Conservation (phyloP, 2,113 vertebrate genomes). For the Gymnorhina tibicen region DNA sequence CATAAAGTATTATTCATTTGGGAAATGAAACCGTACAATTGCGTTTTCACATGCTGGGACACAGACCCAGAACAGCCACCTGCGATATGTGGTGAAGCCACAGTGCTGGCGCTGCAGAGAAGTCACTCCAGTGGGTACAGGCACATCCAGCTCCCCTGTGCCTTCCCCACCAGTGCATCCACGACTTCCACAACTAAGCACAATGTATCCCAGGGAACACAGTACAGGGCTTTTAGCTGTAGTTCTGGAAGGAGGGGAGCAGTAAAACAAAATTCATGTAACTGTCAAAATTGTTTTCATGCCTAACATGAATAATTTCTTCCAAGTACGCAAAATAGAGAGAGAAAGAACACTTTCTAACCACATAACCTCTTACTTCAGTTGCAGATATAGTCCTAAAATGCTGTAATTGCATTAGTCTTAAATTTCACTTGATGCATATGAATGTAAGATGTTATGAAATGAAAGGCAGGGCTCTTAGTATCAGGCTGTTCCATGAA, state of each 20-base stretch:
- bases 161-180: neutral
- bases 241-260: neutral
- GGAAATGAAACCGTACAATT: neutral
- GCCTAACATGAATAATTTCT: neutral
- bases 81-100: accelerated
- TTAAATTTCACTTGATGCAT: neutral
- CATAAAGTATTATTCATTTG: too few species aligned
- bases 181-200: neutral
- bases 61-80: neutral
- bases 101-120: neutral
- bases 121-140: neutral
- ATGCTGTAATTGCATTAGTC: neutral
- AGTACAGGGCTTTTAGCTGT: neutral
- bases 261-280: neutral
- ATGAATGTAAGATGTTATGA: neutral
- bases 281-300: neutral
- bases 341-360: neutral
- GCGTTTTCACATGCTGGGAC: accelerated
- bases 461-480: neutral
- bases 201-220: neutral
- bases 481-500: neutral
- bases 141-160: accelerated
- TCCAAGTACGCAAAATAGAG: neutral
- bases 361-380: neutral
- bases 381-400: neutral